These are phyloP conservation scores for Apodemia duryi DNA, from an alignment of 2,888 invertebrate species.

Conservation along the genomic window DNA sequence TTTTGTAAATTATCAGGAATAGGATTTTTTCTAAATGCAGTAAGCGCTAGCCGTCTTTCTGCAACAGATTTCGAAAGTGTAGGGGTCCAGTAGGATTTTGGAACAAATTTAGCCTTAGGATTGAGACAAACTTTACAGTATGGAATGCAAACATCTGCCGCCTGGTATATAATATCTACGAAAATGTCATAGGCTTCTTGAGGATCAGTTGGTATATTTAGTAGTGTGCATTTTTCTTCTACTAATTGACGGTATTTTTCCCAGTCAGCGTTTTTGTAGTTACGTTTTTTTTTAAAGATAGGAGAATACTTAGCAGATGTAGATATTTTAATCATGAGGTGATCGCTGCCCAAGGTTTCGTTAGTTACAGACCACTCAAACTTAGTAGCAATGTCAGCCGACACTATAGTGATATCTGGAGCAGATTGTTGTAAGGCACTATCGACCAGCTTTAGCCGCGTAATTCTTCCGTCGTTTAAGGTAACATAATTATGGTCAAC, in stretches of 20 bases:
- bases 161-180: background rate
- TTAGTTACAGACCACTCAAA: no score
- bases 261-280: background rate
- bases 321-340: no score
- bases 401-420: no score
- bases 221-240: background rate
- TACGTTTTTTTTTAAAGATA: background rate
- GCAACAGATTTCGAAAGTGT: conserved; percentile 14
- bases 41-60: conserved; percentile 13
- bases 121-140: background rate
- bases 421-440: conserved; percentile 19
- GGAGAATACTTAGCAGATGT: background rate
- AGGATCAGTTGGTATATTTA: background rate
- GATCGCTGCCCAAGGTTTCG: no score
- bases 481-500: conserved; percentile 17
- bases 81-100: background rate
- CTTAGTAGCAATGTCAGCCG: no score
- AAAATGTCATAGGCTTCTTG: conserved; percentile 1
- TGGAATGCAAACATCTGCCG: background rate
- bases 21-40: conserved; percentile 14
- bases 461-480: conserved; percentile 24
- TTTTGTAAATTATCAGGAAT: conserved; percentile 12
- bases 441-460: conserved; percentile 20
- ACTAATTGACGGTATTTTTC: background rate
- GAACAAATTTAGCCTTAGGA: background rate